Evolutionary conservation across 1,140 invertebrate species (phyloP), one percentile per base, ranked within the genome.

Genomic region (Achroia grisella): DNA sequence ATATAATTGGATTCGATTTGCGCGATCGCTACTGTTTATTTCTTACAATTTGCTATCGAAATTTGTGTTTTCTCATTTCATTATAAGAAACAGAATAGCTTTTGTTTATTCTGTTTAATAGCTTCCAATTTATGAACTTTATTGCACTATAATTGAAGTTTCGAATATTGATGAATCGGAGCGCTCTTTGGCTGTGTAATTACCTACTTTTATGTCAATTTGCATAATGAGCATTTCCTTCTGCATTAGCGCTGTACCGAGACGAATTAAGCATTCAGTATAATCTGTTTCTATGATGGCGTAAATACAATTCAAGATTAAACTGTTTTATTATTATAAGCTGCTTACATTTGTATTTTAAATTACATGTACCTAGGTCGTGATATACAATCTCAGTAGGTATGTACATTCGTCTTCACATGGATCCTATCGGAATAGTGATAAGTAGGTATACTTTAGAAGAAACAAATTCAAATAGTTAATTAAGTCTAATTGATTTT

Each of bases 1-100:
- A 44, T 58, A 53, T 69, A 77, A 77, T 79, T 82, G 68, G 59
- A 68, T 60, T 23, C 62, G 62, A 70, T 77, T 74, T 71, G 50
- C 60, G 33, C 57, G n/a, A n/a, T 62, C 50, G 46, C 50, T 62
- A 66, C 67, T 55, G 57, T 60, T 50, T 44, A 32, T 42, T 36
- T 34, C 30, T 6, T 39, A 29, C n/a, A 36, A 10, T 6, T 8
- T 37, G 11, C 14, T 15, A 37, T n/a, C 15, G 13, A 37, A 37
- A 37, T 37, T 5, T 44, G n/a, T 33, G 23, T 34, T 37, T 17
- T 44, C 23, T 29, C 8, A 9, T 13, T 12, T 23, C 11, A 30
- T 11, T 14, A 9, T 41, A 43, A 9, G 13, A 32, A 11, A 10
- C 28, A 41, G 14, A 35, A 29, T 35, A 13, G 23, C 34, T 37